These are phyloP conservation scores for Leucoraja erinaceus DNA, from an alignment of 2,113 vertebrate species.

Conservation along the genomic window DNA sequence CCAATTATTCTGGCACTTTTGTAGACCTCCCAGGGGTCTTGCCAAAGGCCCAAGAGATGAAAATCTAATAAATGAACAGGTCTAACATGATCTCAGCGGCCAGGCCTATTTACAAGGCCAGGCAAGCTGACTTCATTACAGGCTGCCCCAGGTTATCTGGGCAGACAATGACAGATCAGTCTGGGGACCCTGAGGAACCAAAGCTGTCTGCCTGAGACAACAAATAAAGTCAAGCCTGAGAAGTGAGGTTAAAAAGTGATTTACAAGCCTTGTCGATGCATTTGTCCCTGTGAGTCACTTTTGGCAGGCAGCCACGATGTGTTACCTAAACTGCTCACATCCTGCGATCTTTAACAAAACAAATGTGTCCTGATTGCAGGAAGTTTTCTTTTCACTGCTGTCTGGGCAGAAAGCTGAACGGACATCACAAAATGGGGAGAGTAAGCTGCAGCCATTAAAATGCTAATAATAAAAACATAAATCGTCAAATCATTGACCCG, in stretches of 20 bases:
- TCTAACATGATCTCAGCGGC: conserved; percentile 45
- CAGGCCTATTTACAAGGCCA: conserved; percentile 47
- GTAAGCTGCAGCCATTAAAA: conserved; percentile 42
- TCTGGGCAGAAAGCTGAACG: conserved; percentile 50
- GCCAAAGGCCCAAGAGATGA: conserved; percentile 39
- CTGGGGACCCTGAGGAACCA: conserved; percentile 45
- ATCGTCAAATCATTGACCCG: conserved; percentile 54
- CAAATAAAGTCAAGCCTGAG: conserved; percentile 54
- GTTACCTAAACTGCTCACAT: conserved; percentile 41
- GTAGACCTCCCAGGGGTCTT: conserved; percentile 39
- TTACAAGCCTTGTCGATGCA: conserved; percentile 47
- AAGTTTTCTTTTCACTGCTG: conserved; percentile 43
- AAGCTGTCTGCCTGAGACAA: conserved; percentile 55
- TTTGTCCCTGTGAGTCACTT: conserved; percentile 42
- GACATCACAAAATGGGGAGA: conserved; percentile 40
- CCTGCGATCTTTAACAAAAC: conserved; percentile 41
- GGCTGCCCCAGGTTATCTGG: conserved; percentile 48
- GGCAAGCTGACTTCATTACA: conserved; percentile 50
- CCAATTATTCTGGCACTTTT: conserved; percentile 11
- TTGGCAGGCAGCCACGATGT: conserved; percentile 42
- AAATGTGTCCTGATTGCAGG: conserved; percentile 43
- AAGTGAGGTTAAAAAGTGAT: conserved; percentile 50
- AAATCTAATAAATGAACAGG: conserved; percentile 50
- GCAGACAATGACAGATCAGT: conserved; percentile 58
- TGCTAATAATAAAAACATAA: conserved; percentile 50